phyloP scores from a whole-genome alignment of 2,888 invertebrate species.

The Hololepta plana region DNA sequence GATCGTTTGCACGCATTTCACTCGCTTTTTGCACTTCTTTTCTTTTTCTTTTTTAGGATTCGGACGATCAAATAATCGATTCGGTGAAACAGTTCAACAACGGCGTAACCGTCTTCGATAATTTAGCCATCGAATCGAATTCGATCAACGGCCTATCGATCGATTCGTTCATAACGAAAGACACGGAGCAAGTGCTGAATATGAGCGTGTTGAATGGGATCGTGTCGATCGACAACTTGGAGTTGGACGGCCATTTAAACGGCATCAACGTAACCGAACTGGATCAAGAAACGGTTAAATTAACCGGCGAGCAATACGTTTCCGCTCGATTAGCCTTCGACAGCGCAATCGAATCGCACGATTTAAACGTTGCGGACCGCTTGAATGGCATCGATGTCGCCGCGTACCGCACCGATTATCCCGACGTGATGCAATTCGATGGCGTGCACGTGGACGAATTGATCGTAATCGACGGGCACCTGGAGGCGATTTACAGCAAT shows the following conservation, averaged over 20 bases:
- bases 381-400: conserved; percentile 23
- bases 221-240: conserved; percentile 28
- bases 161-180: conserved; percentile 28
- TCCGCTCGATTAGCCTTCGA: conserved; percentile 24
- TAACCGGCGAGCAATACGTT: conserved; percentile 24
- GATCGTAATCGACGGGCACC: too few relatives aligned
- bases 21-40: conserved; percentile 1
- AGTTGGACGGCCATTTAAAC: conserved; percentile 25
- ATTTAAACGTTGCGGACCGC: conserved; percentile 20
- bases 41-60: conserved; percentile 6
- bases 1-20: conserved; percentile 2
- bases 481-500: too few relatives aligned
- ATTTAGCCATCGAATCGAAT: conserved; percentile 25
- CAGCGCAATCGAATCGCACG: conserved; percentile 15
- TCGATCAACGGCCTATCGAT: conserved; percentile 28
- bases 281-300: conserved; percentile 23
- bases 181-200: conserved; percentile 29
- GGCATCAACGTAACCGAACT: conserved; percentile 27
- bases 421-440: too few relatives aligned
- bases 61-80: conserved; percentile 19
- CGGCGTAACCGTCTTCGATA: conserved; percentile 22
- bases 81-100: conserved; percentile 29
- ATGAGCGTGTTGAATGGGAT: conserved; percentile 24
- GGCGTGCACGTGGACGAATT: too few relatives aligned
- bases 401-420: too few relatives aligned